phyloP scores from a whole-genome alignment of 2,888 invertebrate genomes.

The Ornithoptera alexandrae region DNA sequence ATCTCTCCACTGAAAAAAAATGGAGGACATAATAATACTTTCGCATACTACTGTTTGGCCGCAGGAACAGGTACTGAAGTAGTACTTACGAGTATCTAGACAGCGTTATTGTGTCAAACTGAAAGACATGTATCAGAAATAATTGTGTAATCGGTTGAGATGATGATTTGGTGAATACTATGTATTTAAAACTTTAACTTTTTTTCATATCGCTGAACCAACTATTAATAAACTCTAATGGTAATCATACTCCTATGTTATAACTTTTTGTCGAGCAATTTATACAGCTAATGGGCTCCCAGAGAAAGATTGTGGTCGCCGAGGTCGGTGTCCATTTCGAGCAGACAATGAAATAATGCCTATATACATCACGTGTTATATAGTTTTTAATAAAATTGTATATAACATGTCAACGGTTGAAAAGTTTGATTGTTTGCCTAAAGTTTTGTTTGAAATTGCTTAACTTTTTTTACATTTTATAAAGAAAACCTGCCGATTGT shows the following conservation, averaged over 20 bases:
- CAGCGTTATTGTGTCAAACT: too few species aligned
- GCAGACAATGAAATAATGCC: conserved; percentile 51
- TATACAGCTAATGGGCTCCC: conserved; percentile 58
- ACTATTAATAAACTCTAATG: background rate
- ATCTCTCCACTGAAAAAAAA: too few species aligned
- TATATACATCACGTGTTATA: conserved; percentile 40
- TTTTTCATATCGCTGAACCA: too few species aligned
- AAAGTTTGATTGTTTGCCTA: background rate
- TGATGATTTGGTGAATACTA: too few species aligned
- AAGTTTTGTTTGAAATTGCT: background rate
- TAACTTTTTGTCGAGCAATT: conserved; percentile 52
- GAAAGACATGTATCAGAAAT: too few species aligned
- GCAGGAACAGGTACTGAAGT: too few species aligned
- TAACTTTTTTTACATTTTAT: background rate
- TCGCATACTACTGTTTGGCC: too few species aligned
- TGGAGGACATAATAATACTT: too few species aligned
- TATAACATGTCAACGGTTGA: background rate
- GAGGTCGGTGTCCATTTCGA: conserved; percentile 56
- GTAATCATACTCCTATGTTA: conserved; percentile 32
- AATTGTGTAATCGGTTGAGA: too few species aligned
- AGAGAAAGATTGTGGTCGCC: conserved; percentile 56
- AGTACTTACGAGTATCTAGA: too few species aligned
- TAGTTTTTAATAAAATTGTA: conserved; percentile 6
- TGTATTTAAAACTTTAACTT: too few species aligned
- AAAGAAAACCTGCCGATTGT: too few species aligned